Base-by-base conservation (phyloP, 2,888 invertebrate species). In the Hermodice carunculata region DNA sequence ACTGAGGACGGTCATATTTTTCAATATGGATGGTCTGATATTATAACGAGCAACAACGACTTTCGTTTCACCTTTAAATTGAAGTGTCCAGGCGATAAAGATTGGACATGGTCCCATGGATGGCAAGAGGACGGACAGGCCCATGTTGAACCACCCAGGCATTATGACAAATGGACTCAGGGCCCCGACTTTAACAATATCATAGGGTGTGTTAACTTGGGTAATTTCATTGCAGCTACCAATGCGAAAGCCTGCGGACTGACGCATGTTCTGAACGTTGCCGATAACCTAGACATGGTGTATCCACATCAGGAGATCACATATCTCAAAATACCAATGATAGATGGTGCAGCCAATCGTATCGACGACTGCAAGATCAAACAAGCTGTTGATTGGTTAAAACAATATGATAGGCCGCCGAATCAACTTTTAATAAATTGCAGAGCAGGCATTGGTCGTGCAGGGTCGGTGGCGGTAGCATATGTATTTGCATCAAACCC, bases 171-270 rank as follows among this genome's bases (percentile, higher is more conserved):
- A 37, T 73, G 71, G 71, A 61, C 73, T 11, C 64, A 71, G 46
- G 73, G 73, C n/a, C 71, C 73, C 1, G 57, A 67, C 34, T 69
- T 61, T 29, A 49, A 42, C 34, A 66, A 67, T 34, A 70, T 76
- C 32, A 44, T 66, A 1, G 70, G 65, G 24, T 48, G 46, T 28
- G 64, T 74, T n/a, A 49, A 71, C 48, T 61, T 76, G n/a, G 76
- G 76, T 11, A 76, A 76, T 43, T 74, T 73, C 59, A 73, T 70
- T n/a, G 74, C 76, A 24, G 74, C 76, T 0, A 54, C 70, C 0
- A 52, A 65, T 4, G 72, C 73, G 8, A 66, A 69, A 32, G 44
- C 70, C 44, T 59, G 61, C 29, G 70, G 66, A 1, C 71, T 73
- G 49, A 74, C 73, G 22, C 66, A 67, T 8, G 64, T 76, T 1